These are phyloP conservation scores for Acleris literana DNA, from an alignment of 2,888 invertebrate genomes.

Conservation along the genomic window DNA sequence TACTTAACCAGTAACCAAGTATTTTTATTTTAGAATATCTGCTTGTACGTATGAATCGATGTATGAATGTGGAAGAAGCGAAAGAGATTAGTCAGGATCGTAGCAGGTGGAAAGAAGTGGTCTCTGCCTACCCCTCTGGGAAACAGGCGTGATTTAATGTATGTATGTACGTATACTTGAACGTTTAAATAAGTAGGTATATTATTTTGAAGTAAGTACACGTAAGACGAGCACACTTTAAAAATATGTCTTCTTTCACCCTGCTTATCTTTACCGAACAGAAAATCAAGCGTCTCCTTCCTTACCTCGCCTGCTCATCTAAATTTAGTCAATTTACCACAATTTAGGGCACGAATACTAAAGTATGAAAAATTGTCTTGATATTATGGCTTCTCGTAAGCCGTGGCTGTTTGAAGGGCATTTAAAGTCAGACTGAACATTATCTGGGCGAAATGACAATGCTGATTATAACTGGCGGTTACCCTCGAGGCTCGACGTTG, in stretches of 20 bases:
- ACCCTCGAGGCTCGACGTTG: slow-evolving; percentile 1
- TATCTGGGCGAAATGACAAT: slow-evolving; percentile 16
- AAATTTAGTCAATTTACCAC: slow-evolving; percentile 15
- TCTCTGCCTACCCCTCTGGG: too few species aligned
- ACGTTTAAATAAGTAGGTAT: too few species aligned
- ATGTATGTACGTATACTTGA: too few species aligned
- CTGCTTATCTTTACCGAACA: slow-evolving; percentile 15
- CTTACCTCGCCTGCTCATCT: slow-evolving; percentile 5
- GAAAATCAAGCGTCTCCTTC: slow-evolving; percentile 16
- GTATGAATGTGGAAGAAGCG: too few species aligned
- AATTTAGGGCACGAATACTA: slow-evolving; percentile 22
- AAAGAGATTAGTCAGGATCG: too few species aligned
- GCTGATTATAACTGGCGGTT: slow-evolving; percentile 12
- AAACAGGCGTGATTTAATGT: too few species aligned
- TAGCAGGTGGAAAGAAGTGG: too few species aligned
- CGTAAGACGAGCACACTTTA: not conserved
- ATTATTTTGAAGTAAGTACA: too few species aligned
- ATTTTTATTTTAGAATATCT: too few species aligned
- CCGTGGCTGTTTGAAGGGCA: not conserved
- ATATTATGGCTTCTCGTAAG: slow-evolving; percentile 18
- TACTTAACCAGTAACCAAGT: too few species aligned
- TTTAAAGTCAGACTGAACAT: slow-evolving; percentile 29
- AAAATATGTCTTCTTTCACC: not conserved
- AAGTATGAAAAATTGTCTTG: slow-evolving; percentile 26
- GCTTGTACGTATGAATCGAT: too few species aligned